phyloP scores from a whole-genome alignment of 2,888 invertebrate genomes.

The Bruchidius siliquastri region DNA sequence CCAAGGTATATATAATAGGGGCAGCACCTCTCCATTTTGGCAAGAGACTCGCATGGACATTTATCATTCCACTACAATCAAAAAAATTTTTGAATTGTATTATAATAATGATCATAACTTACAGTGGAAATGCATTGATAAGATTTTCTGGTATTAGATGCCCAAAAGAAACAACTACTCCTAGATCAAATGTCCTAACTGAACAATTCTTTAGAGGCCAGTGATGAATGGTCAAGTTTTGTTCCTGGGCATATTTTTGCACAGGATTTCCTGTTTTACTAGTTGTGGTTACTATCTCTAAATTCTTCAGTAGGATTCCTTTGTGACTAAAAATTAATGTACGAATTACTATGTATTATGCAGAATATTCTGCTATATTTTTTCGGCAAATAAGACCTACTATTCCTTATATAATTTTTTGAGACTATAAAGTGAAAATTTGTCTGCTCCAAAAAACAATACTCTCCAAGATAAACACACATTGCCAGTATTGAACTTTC shows the following conservation, averaged over 20 bases:
- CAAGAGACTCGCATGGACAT: conserved; percentile 88
- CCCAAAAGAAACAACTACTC: conserved; percentile 91
- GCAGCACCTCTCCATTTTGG: conserved; percentile 93
- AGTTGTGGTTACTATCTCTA: conserved; percentile 70
- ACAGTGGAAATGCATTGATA: conserved; percentile 78
- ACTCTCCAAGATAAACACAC: conserved; percentile 50
- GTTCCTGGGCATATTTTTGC: conserved; percentile 60
- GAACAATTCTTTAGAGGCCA: conserved; percentile 35
- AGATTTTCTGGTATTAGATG: conserved; percentile 75
- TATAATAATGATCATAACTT: too few relatives aligned
- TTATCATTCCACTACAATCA: conserved; percentile 76
- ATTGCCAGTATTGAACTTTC: background rate
- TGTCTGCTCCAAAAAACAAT: conserved; percentile 85
- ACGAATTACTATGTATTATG: too few relatives aligned
- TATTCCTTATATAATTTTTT: conserved; percentile 61
- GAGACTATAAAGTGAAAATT: conserved; percentile 73
- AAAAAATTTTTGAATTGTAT: too few relatives aligned
- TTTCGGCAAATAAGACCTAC: conserved; percentile 48
- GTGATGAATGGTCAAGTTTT: conserved; percentile 55
- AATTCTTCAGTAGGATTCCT: conserved; percentile 49
- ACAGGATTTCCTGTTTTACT: conserved; percentile 61
- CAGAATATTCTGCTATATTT: too few relatives aligned
- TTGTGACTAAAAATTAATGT: conserved; percentile 55
- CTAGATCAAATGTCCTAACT: conserved; percentile 66
- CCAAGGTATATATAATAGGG: conserved; percentile 80